Conservation (phyloP, 2,113 vertebrate genomes). For the Epinephelus lanceolatus region DNA sequence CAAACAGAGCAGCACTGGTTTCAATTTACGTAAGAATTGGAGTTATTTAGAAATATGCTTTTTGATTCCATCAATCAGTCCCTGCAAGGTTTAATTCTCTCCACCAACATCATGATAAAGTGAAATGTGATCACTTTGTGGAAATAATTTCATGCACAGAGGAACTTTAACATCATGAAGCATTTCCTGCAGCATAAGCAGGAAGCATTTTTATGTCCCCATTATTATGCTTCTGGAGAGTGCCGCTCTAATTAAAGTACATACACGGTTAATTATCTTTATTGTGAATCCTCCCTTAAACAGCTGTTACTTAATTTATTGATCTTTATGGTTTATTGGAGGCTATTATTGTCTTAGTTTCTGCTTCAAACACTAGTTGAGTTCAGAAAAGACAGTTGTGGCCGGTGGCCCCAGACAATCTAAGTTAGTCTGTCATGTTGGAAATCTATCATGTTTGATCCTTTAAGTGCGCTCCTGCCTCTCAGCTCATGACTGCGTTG, state of each 20-base stretch:
- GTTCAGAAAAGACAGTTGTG: not conserved
- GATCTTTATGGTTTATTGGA: no score
- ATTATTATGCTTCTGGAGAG: no score
- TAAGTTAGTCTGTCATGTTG: not conserved
- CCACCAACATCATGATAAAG: not conserved
- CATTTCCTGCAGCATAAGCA: not conserved
- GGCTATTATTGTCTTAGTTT: not conserved
- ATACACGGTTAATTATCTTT: not conserved
- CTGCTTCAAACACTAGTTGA: not conserved
- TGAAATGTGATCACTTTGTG: not conserved
- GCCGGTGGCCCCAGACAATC: no score
- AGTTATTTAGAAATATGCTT: not conserved
- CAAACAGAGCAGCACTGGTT: not conserved
- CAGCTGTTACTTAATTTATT: not conserved
- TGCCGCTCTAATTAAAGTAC: not conserved
- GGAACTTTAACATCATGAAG: not conserved
- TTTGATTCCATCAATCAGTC: not conserved
- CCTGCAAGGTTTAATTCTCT: not conserved
- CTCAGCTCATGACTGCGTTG: not conserved
- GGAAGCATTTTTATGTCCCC: no score
- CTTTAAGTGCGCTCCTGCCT: not conserved
- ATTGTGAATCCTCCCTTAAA: not conserved
- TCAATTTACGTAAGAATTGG: not conserved
- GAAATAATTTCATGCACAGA: not conserved
- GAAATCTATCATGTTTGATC: conserved; percentile 5